Evolutionary conservation across 1,140 invertebrate species (phyloP), one percentile per base, ranked within the genome.

Genomic region (Tetraneura akinire): DNA sequence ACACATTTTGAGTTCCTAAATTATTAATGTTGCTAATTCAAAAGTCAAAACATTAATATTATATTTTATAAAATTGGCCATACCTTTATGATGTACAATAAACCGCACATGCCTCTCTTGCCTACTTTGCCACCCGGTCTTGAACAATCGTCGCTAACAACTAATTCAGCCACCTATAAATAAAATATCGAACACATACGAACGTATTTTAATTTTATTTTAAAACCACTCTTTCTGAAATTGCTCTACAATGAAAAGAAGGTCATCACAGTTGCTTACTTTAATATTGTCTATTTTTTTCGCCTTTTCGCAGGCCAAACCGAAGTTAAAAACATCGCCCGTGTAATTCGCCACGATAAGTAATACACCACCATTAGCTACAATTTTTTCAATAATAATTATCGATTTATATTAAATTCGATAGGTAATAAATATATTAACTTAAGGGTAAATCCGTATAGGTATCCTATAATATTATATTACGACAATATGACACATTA

Each of bases 261-360:
- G 3, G 14, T 23, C 14, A 16, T n/a, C n/a, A n/a, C n/a, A 9
- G 47, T 23, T 18, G 32, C 83, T 86, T 82, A 90, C 91, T 85
- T 90, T 89, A 57, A 91, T 87, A 1, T 90, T 91, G 82, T 88
- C 85, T 55, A 87, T 87, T 84, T 78, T 78, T 60, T 87, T 90
- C 2, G 91, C 91, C 83, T 90, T 89, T 85, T 95, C 93, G 55
- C 91, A 87, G 1, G 93, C 93, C 84, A 93, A 88, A 21, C 94
- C 94, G 86, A 96, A 96, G 85, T 95, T 96, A 5, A 96, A 85
- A 82, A 93, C 86, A 84, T 96, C 94, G 0, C 94, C 94, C 9
- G 94, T 96, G 84, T 96, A 96, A 87, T 96, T 96, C 13, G 91
- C 91, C 10, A 94, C 89, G 21, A 95, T 86, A 0, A 94, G 87